Evolutionary conservation across 92 coral and sea anemone species (phyloP).

Genomic region (Bergia sp.): DNA sequence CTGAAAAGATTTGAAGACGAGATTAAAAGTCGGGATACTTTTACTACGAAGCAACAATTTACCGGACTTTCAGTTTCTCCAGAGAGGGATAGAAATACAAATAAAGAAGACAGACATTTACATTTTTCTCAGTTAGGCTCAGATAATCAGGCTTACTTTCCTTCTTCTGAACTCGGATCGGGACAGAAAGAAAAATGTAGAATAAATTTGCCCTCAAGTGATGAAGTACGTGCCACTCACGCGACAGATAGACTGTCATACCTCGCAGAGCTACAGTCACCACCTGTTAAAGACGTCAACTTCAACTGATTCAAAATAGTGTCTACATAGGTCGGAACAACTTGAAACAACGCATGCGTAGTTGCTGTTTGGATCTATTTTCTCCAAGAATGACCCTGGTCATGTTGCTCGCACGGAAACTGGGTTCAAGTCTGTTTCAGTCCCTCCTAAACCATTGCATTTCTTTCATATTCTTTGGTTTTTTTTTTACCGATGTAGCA

Average conservation of each 20-base stretch:
- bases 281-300: slow-evolving; percentile 17
- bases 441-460: no score
- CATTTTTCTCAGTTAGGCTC: slow-evolving; percentile 10
- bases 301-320: neutral
- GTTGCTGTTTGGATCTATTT: neutral
- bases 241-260: neutral
- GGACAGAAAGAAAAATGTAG: neutral
- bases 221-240: neutral
- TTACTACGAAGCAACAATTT: neutral
- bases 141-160: neutral
- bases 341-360: neutral
- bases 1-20: neutral
- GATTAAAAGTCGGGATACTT: neutral
- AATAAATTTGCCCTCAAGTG: neutral
- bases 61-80: slow-evolving; percentile 10
- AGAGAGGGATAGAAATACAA: neutral
- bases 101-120: neutral
- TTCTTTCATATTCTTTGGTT: no score
- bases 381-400: neutral
- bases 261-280: slow-evolving; percentile 4
- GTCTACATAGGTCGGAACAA: neutral
- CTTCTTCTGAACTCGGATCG: slow-evolving; percentile 24
- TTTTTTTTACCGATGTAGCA: no score
- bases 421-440: no score
- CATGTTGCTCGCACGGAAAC: no score